Percentiles rank a stretch among this genome's conserved stretches.
Evolutionary conservation across 2,888 invertebrate species (phyloP).

Genomic region (Anagyrus pseudococci): DNA sequence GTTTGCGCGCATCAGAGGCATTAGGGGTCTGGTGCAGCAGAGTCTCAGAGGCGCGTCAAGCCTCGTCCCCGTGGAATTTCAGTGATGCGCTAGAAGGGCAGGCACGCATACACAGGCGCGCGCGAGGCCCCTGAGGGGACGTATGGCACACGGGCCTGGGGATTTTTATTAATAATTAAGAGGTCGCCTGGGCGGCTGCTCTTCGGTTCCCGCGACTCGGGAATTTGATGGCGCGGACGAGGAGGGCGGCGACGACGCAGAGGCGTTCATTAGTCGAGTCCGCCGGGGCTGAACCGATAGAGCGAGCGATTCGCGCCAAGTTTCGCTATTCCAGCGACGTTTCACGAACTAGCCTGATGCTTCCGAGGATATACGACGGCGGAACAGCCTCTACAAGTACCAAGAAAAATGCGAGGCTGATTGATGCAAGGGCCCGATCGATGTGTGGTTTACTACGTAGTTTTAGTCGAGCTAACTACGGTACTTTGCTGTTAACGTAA

Average conservation of each 20-base stretch:
- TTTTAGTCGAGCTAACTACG: no score
- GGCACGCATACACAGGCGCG: background rate
- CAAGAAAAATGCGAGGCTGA: no score
- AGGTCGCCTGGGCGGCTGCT: background rate
- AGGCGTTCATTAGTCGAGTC: no score
- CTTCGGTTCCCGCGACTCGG: no score
- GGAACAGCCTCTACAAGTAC: no score
- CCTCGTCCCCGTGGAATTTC: slow-evolving; percentile 27
- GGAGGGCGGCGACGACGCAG: no score
- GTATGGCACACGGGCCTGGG: background rate
- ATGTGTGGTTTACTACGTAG: no score
- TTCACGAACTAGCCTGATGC: background rate
- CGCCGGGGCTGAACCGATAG: slow-evolving; percentile 2
- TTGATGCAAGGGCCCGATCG: no score
- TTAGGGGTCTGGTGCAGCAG: background rate
- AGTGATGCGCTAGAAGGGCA: slow-evolving; percentile 5
- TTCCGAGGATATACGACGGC: no score
- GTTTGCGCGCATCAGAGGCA: slow-evolving; percentile 15
- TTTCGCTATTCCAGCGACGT: slow-evolving; percentile 5
- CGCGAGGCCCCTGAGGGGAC: background rate
- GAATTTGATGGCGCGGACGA: no score
- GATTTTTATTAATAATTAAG: slow-evolving; percentile 16
- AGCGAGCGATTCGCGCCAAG: background rate
- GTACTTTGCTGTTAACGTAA: no score
- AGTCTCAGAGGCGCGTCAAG: slow-evolving; percentile 7